Conservation (phyloP, 2,113 vertebrate genomes). For the Circaetus cinerascens region DNA sequence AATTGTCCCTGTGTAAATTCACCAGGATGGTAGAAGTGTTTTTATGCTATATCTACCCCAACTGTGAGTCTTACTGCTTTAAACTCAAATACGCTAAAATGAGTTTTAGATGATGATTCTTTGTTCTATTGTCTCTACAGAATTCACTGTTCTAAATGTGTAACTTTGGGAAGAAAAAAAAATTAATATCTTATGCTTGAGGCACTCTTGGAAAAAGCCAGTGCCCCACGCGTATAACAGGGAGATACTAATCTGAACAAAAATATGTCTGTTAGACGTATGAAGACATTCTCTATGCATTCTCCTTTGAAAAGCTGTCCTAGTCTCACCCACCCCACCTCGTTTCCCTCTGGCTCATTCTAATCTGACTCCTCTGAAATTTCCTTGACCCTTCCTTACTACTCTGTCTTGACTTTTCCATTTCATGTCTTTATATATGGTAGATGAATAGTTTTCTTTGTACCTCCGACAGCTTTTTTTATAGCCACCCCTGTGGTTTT, state of each 20-base stretch:
- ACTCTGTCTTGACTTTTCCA: neutral
- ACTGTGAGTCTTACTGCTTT: constrained; percentile 21
- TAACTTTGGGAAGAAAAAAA: neutral
- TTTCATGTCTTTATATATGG: neutral
- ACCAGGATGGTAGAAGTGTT: neutral
- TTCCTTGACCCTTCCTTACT: constrained; percentile 34
- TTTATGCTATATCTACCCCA: constrained; percentile 17
- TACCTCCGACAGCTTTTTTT: neutral
- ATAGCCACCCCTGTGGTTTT: neutral
- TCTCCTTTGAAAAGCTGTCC: neutral
- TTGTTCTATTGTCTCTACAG: constrained; percentile 13
- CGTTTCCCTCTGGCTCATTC: neutral
- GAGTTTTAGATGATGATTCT: constrained; percentile 11
- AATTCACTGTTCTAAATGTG: neutral
- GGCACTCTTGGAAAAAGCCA: neutral
- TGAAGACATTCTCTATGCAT: neutral
- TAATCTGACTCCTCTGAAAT: neutral
- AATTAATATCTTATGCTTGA: neutral
- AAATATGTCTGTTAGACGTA: neutral
- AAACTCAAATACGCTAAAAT: constrained; percentile 3
- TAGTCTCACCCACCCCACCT: neutral
- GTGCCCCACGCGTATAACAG: neutral
- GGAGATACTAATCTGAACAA: neutral
- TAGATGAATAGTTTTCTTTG: constrained; percentile 5
- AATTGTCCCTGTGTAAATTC: neutral